Evolutionary conservation across 1,140 invertebrate genomes (phyloP).

Genomic region (Eurosta solidaginis): DNA sequence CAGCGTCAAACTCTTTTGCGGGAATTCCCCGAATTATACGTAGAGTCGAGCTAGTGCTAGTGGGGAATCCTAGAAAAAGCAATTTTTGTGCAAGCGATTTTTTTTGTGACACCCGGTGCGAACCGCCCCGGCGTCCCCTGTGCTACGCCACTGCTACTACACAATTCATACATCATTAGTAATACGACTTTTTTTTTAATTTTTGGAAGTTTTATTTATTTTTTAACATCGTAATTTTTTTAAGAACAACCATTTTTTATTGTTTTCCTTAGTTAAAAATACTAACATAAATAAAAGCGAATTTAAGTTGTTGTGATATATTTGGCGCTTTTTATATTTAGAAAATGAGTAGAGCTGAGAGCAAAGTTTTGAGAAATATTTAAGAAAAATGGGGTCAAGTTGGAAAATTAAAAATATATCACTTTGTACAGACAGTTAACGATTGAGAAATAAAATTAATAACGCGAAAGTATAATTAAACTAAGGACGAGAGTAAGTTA

Average conservation of each 20-base stretch:
- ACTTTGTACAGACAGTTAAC: not conserved
- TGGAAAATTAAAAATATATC: constrained; percentile 37
- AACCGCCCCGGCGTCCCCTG: too few species aligned
- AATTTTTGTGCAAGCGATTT: too few species aligned
- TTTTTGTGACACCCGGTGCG: too few species aligned
- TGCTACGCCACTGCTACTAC: too few species aligned
- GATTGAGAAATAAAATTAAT: not conserved
- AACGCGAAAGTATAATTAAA: too few species aligned
- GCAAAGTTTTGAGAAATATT: constrained; percentile 41
- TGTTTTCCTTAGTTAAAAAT: constrained; percentile 45
- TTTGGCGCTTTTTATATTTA: constrained; percentile 47
- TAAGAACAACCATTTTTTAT: not conserved
- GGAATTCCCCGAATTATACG: too few species aligned
- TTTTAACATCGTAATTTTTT: constrained; percentile 11
- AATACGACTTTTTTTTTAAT: too few species aligned
- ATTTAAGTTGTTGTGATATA: constrained; percentile 54
- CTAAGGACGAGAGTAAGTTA: not conserved
- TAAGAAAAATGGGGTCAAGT: constrained; percentile 31
- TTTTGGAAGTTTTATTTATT: constrained; percentile 21
- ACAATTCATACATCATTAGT: too few species aligned
- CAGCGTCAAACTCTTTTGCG: too few species aligned
- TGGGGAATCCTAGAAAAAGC: too few species aligned
- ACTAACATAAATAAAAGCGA: constrained; percentile 58
- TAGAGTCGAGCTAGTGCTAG: too few species aligned
- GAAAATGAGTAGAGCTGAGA: constrained; percentile 33